Evolutionary conservation across 1,140 invertebrate genomes (phyloP).

Genomic region (Drosophila lacertosa): DNA sequence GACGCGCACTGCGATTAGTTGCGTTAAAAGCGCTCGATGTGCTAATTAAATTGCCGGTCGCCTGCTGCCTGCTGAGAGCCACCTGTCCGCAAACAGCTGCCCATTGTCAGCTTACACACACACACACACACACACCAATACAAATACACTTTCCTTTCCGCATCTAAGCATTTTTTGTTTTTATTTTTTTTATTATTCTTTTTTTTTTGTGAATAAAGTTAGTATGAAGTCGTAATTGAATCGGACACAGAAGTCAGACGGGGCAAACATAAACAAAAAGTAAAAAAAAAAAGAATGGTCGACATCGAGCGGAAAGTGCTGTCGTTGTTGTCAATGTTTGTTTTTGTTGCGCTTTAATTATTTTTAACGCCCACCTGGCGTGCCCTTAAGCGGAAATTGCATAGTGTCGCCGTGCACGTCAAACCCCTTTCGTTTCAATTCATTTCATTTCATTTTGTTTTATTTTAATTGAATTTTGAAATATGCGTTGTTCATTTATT

Average conservation of each 20-base stretch:
- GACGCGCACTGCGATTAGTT: constrained; percentile 39
- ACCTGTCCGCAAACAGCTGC: not conserved
- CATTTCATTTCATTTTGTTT: constrained; percentile 65
- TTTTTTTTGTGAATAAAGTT: not conserved
- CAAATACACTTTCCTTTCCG: not conserved
- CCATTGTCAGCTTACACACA: not conserved
- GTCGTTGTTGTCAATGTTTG: constrained; percentile 52
- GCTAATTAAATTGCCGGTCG: constrained; percentile 43
- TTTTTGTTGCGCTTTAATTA: constrained; percentile 71
- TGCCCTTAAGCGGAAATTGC: constrained; percentile 71
- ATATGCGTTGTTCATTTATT: constrained; percentile 58
- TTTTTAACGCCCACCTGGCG: constrained; percentile 76
- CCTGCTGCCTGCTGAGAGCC: not conserved
- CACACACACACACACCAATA: not conserved
- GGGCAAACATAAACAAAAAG: constrained; percentile 20
- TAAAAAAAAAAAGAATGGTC: constrained; percentile 13
- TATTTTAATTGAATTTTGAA: constrained; percentile 82
- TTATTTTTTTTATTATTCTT: not conserved
- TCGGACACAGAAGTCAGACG: constrained; percentile 36
- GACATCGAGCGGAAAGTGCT: constrained; percentile 30
- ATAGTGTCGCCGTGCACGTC: constrained; percentile 65
- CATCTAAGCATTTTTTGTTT: constrained; percentile 13
- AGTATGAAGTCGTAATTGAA: constrained; percentile 41
- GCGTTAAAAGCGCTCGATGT: constrained; percentile 25
- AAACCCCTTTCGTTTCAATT: constrained; percentile 28